Evolutionary conservation across 2,888 invertebrate species (phyloP).

Genomic region (Terebella lapidaria): DNA sequence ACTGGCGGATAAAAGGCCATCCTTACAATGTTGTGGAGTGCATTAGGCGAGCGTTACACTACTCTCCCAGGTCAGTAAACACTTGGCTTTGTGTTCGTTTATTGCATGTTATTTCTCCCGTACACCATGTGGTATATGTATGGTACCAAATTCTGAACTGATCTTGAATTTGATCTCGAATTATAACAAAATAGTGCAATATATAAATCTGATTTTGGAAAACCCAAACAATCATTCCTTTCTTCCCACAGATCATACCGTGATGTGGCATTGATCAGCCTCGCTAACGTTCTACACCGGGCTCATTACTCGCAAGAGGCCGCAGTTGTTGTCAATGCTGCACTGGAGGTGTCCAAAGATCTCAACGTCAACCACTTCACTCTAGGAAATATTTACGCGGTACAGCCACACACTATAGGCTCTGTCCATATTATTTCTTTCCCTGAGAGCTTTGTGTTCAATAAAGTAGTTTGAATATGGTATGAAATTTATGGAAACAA

Average conservation of each 20-base stretch:
- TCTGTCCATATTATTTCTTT: not conserved
- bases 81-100: no score
- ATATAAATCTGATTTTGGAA: no score
- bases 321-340: slow-evolving; percentile 66
- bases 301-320: slow-evolving; percentile 67
- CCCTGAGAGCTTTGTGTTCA: no score
- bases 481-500: no score
- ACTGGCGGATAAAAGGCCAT: slow-evolving; percentile 72
- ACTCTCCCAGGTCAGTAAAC: slow-evolving; percentile 64
- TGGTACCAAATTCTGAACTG: no score
- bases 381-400: slow-evolving; percentile 70
- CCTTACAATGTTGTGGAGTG: slow-evolving; percentile 76
- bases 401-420: no score
- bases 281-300: slow-evolving; percentile 71
- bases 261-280: slow-evolving; percentile 68
- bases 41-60: slow-evolving; percentile 69
- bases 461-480: no score
- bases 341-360: slow-evolving; percentile 67
- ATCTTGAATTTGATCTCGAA: no score
- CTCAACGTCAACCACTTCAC: slow-evolving; percentile 59
- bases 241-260: slow-evolving; percentile 68
- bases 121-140: no score
- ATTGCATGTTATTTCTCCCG: no score
- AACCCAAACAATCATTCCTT: no score
- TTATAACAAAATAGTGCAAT: no score